Conservation (phyloP, 2,113 vertebrate genomes). For the Actenoides lindsayi region DNA sequence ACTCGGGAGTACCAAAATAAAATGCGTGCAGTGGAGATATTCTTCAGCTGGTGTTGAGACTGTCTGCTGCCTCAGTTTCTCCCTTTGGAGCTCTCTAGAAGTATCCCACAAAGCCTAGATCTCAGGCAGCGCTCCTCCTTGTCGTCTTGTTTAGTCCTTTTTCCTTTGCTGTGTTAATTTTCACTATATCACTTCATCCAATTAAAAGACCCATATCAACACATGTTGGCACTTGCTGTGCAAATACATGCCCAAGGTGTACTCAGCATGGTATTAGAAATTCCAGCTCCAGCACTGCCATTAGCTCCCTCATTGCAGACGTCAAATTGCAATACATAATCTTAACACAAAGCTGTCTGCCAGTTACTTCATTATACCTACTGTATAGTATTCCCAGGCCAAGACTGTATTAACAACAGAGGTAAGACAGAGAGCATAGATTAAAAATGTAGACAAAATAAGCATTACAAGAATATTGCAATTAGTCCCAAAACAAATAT, state of each 20-base stretch:
- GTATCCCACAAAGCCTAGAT: not conserved
- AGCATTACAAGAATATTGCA: not conserved
- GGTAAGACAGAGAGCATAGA: not conserved
- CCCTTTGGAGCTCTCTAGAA: not conserved
- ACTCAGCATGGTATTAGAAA: not conserved
- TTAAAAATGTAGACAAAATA: constrained; percentile 9
- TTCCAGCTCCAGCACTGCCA: not conserved
- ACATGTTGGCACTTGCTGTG: not conserved
- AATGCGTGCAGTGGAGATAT: not conserved
- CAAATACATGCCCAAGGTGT: constrained; percentile 8
- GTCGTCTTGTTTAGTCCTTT: not conserved
- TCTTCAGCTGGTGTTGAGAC: not conserved
- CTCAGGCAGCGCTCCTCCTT: not conserved
- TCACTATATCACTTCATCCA: not conserved
- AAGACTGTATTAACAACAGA: not conserved
- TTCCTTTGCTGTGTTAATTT: not conserved
- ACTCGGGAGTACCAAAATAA: not conserved
- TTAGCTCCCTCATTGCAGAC: not conserved
- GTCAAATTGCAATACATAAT: not conserved
- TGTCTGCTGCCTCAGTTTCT: not conserved
- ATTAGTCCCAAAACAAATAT: not conserved
- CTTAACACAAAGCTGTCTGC: not conserved
- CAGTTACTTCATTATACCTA: not conserved
- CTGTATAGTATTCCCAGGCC: not conserved
- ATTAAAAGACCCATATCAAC: not conserved